A percentile compares a stretch with the other conserved stretches of the same genome.
phyloP scores from a whole-genome alignment of 2,113 vertebrate species.

The Eolophus roseicapilla region DNA sequence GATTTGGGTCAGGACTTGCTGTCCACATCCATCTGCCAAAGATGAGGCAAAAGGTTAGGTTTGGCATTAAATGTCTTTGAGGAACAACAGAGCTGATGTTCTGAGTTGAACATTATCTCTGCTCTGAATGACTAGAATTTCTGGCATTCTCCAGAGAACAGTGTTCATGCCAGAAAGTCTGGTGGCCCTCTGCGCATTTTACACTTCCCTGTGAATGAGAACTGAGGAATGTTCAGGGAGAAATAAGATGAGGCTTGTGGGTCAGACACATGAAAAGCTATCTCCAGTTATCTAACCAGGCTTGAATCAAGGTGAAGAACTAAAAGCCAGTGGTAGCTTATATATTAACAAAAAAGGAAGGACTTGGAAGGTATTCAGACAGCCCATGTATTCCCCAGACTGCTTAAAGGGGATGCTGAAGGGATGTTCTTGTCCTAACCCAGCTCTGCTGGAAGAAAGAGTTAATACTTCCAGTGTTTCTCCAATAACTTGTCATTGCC shows the following conservation, averaged over 20 bases:
- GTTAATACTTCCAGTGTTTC: neutral
- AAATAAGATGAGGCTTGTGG: neutral
- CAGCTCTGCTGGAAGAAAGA: neutral
- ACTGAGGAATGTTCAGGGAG: neutral
- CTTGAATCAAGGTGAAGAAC: neutral
- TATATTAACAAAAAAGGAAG: neutral
- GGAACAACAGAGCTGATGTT: neutral
- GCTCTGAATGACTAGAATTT: neutral
- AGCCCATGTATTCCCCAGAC: neutral
- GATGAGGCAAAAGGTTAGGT: neutral
- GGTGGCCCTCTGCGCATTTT: neutral
- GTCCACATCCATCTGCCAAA: neutral
- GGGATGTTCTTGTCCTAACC: neutral
- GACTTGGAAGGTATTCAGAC: neutral
- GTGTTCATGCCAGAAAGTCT: accelerated
- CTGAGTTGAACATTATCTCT: neutral
- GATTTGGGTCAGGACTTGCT: neutral
- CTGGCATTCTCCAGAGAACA: neutral
- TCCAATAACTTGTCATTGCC: neutral
- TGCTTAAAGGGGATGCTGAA: neutral
- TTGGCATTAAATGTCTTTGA: neutral
- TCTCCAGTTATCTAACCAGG: neutral
- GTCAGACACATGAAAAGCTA: neutral
- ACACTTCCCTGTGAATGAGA: neutral
- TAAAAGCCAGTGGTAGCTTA: neutral